Conservation (phyloP, 1,140 invertebrate genomes). For the Calliphora vicina region DNA sequence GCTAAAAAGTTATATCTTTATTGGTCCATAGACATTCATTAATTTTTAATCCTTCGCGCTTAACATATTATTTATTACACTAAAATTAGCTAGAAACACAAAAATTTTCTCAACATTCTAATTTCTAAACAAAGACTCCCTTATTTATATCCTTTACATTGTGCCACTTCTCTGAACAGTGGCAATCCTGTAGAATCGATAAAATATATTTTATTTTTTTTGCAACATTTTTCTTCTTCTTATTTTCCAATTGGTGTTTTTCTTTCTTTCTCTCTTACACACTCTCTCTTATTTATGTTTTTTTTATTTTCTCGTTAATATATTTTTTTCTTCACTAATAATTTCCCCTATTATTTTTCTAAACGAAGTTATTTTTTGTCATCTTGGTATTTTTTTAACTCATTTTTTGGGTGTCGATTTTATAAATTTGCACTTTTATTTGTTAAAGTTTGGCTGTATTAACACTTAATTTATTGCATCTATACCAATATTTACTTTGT, state of each 20-base stretch:
- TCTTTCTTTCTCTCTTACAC: background rate
- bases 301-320: background rate
- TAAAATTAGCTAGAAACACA: no score
- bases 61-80: no score
- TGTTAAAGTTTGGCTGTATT: background rate
- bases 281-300: background rate
- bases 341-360: conserved; percentile 1
- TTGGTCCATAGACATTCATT: no score
- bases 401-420: background rate
- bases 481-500: background rate
- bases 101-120: no score
- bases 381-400: background rate
- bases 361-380: conserved; percentile 4
- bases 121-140: background rate
- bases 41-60: no score
- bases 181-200: background rate
- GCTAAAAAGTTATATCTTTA: no score
- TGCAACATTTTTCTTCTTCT: background rate
- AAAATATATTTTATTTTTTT: background rate
- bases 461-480: background rate
- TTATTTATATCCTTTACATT: background rate
- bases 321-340: background rate
- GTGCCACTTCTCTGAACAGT: background rate
- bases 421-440: background rate
- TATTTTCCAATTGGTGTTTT: background rate